These are phyloP conservation scores for rat (Rattus norvegicus) DNA, from an alignment of 2,113 vertebrate species.

Conservation along the genomic window GRCr8 NC_086023.1:73112001-73112500, in stretches of 20 bases:
- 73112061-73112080: not conserved
- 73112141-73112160: not conserved
- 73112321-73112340: not conserved
- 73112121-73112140: not conserved
- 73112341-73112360: not conserved
- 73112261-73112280: not conserved
- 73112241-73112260: not conserved
- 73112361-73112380: not conserved
- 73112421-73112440: not conserved
- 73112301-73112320: not conserved
- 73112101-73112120: constrained; percentile 2
- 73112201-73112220: not conserved
- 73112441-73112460: not conserved
- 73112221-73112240: not conserved
- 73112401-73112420: not conserved
- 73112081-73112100: not conserved
- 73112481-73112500: not conserved
- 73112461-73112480: not conserved
- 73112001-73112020: constrained; percentile 17
- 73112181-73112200: not conserved
- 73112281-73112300: not conserved
- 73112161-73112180: not conserved
- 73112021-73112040: constrained; percentile 11
- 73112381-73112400: not conserved
- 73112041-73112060: not conserved